Evolutionary conservation across 1,140 invertebrate species (phyloP).

Genomic region (Zaprionus gabonicus): DNA sequence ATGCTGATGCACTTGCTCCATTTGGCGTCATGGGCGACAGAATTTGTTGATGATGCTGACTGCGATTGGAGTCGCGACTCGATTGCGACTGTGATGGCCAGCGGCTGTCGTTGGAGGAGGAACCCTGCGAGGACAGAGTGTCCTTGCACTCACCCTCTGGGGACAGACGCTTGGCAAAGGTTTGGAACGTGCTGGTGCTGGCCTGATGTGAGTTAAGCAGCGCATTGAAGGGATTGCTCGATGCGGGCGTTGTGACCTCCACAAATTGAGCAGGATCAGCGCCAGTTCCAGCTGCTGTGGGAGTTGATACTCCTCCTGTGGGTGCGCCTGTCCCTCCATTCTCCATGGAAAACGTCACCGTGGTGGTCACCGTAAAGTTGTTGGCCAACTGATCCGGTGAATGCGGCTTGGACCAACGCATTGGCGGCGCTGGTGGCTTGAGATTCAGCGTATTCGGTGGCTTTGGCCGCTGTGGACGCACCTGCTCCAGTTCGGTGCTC

Average conservation of each 20-base stretch:
- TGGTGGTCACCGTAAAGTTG: slow-evolving; percentile 92
- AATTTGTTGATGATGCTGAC: slow-evolving; percentile 54
- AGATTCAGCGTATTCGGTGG: slow-evolving; percentile 93
- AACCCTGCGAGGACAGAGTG: slow-evolving; percentile 85
- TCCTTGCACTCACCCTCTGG: slow-evolving; percentile 86
- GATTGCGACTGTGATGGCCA: slow-evolving; percentile 63
- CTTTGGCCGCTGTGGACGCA: slow-evolving; percentile 90
- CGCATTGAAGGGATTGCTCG: slow-evolving; percentile 73
- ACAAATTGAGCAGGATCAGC: slow-evolving; percentile 80
- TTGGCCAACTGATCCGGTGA: slow-evolving; percentile 84
- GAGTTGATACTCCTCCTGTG: background rate
- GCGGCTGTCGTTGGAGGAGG: slow-evolving; percentile 84
- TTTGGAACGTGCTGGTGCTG: slow-evolving; percentile 81
- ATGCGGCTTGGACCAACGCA: slow-evolving; percentile 88
- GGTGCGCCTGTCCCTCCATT: slow-evolving; percentile 1
- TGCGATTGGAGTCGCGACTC: slow-evolving; percentile 67
- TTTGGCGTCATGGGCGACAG: slow-evolving; percentile 64
- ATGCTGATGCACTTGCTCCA: background rate
- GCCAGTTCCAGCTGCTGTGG: background rate
- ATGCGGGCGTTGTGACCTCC: slow-evolving; percentile 81
- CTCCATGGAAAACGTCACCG: slow-evolving; percentile 91
- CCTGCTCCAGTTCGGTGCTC: slow-evolving; percentile 53
- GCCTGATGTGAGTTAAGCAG: slow-evolving; percentile 66
- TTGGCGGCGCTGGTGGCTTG: slow-evolving; percentile 87
- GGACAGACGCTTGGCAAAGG: slow-evolving; percentile 85